A percentile compares a stretch with the other conserved stretches of the same genome.
phyloP scores from a whole-genome alignment of 2,797 vertebrate genomes.

The Hyperoplus lanceolatus region DNA sequence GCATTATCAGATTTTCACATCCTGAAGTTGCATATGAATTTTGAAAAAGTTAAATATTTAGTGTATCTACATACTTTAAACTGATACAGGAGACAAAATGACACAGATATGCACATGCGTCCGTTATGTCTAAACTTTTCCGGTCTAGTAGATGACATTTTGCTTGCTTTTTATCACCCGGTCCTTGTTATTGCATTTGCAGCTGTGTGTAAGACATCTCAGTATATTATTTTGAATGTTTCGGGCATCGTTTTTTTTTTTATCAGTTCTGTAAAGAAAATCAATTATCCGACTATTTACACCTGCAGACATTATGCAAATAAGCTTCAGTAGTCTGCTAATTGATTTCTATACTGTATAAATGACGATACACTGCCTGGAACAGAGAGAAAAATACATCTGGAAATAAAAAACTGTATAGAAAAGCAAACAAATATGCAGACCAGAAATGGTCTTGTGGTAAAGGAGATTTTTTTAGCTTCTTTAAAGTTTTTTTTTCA shows the following conservation, averaged over 20 bases:
- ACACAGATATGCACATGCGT: background rate
- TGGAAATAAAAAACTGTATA: background rate
- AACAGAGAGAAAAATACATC: background rate
- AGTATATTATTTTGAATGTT: no score
- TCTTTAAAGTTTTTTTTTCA: background rate
- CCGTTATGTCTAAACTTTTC: background rate
- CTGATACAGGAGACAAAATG: background rate
- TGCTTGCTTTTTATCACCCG: background rate
- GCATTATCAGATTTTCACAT: background rate
- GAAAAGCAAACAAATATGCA: background rate
- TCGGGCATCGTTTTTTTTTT: background rate
- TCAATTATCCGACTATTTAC: background rate
- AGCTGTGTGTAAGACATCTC: no score
- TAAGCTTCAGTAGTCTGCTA: background rate
- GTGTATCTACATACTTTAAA: conserved; percentile 7
- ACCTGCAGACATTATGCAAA: background rate
- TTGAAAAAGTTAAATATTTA: conserved; percentile 3
- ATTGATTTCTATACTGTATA: background rate
- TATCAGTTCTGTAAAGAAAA: background rate
- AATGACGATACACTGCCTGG: background rate
- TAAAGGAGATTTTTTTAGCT: background rate
- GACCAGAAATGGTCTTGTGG: background rate
- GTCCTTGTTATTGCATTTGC: background rate
- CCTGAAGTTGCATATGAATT: background rate
- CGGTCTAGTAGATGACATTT: background rate